phyloP scores from a whole-genome alignment of 2,113 vertebrate genomes.

The Chaetura pelagica region DNA sequence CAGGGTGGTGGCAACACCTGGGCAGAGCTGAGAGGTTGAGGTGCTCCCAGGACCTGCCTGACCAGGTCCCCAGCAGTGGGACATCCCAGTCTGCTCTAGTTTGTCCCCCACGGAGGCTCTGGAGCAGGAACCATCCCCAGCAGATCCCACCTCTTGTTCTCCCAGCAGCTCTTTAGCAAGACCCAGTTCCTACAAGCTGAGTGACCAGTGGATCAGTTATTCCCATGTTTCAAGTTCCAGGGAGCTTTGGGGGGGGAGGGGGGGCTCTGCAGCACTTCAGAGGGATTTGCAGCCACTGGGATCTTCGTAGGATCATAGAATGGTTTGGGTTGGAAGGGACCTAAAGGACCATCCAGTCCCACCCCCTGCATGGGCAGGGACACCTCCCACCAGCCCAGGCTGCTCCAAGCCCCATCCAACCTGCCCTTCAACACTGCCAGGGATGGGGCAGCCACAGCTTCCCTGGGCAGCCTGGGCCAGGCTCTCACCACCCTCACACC shows the following conservation, averaged over 20 bases:
- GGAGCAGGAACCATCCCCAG: not conserved
- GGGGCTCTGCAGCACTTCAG: not conserved
- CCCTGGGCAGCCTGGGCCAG: no score
- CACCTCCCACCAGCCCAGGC: no score
- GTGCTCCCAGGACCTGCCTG: no score
- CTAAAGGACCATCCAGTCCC: no score
- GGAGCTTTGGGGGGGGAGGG: not conserved
- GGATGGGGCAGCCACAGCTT: no score
- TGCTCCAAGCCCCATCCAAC: no score
- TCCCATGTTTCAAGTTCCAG: rapidly evolving
- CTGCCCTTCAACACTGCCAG: no score
- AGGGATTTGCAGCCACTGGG: not conserved
- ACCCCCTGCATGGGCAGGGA: no score
- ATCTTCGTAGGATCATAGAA: not conserved
- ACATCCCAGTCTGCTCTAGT: not conserved
- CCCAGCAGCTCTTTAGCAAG: not conserved
- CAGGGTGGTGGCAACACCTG: not conserved
- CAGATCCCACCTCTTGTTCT: not conserved
- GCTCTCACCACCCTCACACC: no score
- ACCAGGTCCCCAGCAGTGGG: rapidly evolving
- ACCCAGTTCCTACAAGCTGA: rapidly evolving
- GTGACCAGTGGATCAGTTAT: not conserved
- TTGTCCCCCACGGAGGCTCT: not conserved
- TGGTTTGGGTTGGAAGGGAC: no score
- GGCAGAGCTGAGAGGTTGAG: not conserved